phyloP scores from a whole-genome alignment of 2,113 vertebrate genomes.

The Megalops atlanticus region DNA sequence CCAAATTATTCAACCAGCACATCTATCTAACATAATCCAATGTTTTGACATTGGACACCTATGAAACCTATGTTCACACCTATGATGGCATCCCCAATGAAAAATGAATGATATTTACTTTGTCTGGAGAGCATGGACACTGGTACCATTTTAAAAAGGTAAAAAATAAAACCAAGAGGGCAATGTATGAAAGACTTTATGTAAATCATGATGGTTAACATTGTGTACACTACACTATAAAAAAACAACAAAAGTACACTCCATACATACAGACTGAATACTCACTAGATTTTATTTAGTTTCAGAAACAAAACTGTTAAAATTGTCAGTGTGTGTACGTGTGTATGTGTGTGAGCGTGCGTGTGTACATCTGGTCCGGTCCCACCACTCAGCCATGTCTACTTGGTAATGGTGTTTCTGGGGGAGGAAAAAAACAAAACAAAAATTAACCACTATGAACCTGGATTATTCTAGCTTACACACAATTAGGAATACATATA shows the following conservation, averaged over 20 bases:
- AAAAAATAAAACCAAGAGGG: neutral
- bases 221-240: conserved; percentile 5
- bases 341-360: neutral
- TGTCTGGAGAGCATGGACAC: no score
- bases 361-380: neutral
- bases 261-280: conserved; percentile 13
- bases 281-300: conserved; percentile 13
- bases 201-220: conserved; percentile 18
- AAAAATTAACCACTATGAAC: neutral
- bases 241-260: conserved; percentile 5
- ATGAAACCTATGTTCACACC: no score
- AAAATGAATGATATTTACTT: no score
- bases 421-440: conserved; percentile 13
- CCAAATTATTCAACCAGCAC: no score
- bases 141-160: neutral
- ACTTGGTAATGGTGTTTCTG: conserved; percentile 60
- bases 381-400: neutral
- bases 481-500: neutral
- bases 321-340: conserved; percentile 22
- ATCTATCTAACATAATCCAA: no score
- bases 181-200: conserved; percentile 15
- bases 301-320: conserved; percentile 13
- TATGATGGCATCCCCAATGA: no score
- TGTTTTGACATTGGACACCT: no score
- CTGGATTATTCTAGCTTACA: neutral